A percentile compares a stretch with the other conserved stretches of the same genome.
These are phyloP conservation scores for Scomberomorus guttatus DNA, from an alignment of 2,797 vertebrate genomes.

Conservation along the genomic window DNA sequence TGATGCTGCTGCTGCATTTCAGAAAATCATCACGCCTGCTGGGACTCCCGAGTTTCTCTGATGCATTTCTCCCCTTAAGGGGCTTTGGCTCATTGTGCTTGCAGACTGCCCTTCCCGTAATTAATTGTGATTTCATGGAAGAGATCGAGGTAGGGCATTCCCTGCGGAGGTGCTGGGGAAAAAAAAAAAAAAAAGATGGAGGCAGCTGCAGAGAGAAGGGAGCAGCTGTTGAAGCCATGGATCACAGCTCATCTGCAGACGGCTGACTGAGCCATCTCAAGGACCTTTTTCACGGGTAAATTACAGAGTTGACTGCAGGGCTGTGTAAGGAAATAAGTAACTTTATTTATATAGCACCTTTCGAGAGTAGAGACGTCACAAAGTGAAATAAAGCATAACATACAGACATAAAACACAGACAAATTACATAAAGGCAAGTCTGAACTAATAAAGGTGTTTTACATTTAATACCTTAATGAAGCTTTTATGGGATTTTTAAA, in stretches of 20 bases:
- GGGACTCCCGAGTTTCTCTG: constrained; percentile 43
- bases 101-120: constrained; percentile 56
- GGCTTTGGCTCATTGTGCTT: constrained; percentile 47
- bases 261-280: constrained; percentile 67
- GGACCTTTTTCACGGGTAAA: constrained; percentile 52
- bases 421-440: no score
- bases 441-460: not conserved
- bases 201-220: constrained; percentile 66
- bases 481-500: not conserved
- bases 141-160: constrained; percentile 59
- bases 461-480: not conserved
- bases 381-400: no score
- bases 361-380: no score
- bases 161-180: constrained; percentile 44
- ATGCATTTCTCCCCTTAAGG: constrained; percentile 47
- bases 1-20: constrained; percentile 30
- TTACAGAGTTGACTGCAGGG: constrained; percentile 38
- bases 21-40: constrained; percentile 34
- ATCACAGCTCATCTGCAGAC: constrained; percentile 75
- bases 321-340: not conserved
- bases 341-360: no score
- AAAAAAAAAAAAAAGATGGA: not conserved
- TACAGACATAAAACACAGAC: no score
- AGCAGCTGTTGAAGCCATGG: constrained; percentile 79
- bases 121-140: constrained; percentile 71